Base-by-base conservation (phyloP, 2,797 vertebrate genomes). In the Tapera naevia region DNA sequence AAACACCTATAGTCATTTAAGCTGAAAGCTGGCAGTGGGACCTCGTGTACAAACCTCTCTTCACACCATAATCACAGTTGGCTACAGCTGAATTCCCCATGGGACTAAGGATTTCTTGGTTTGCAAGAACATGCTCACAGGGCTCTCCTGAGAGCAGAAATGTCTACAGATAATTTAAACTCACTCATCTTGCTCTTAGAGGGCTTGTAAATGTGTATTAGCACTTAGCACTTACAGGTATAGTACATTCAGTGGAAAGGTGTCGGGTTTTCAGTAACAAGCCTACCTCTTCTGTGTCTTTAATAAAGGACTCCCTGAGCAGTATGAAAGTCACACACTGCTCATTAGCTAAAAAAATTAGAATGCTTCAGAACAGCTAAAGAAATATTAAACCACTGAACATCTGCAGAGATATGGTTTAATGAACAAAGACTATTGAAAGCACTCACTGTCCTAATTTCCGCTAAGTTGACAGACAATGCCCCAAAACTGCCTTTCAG, bases 401-500 rank as follows among this genome's bases (percentile, higher is more conserved):
- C 97, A 98, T 98, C 97, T 98, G 97, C 96, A 97, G 94, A 97
- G 95, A 93, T 94, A 97, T 96, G 97, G 96, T 97, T 98, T 98
- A 98, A 97, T 98, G 96, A 98, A 88, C 97, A 98, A 97, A 98
- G 95, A 96, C 95, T 97, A 97, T 98, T 95, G 94, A 97, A 98
- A 96, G 97, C 97, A 97, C 95, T 97, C 96, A 92, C 94, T 97
- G 97, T 97, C 97, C 98, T 98, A 97, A 98, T 98, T 98, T 96
- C 95, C 95, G 97, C 96, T 95, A 98, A 97, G 96, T 96, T 98
- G 97, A 98, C 97, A 98, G 97, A 97, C 94, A 98, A 97, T 98
- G 97, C 97, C 97, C 97, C 92, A 95, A 97, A 97, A 98, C 96
- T 97, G 95, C 97, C 94, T 97, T 97, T 97, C 96, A 97, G 92